Evolutionary conservation across 2,113 vertebrate species (phyloP).

Genomic region (Morone saxatilis): DNA sequence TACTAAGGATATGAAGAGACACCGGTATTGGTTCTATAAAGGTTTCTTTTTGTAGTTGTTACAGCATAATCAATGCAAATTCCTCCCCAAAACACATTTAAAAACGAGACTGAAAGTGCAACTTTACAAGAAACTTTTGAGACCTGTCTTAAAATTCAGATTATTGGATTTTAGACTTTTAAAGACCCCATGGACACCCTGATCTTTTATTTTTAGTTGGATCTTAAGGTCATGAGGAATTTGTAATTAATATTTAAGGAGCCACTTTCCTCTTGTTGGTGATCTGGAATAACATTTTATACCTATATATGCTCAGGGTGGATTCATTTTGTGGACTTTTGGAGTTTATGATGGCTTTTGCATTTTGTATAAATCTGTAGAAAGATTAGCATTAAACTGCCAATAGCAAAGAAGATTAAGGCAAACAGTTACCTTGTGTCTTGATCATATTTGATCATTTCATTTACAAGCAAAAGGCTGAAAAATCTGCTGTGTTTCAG

Average conservation of each 20-base stretch:
- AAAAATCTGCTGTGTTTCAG: not conserved
- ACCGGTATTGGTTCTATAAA: no score
- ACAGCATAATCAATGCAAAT: no score
- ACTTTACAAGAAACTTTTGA: no score
- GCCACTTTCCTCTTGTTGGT: slow-evolving; percentile 1
- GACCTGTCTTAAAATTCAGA: no score
- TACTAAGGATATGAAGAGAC: no score
- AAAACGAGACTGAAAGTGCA: no score
- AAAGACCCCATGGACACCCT: no score
- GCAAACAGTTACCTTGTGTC: not conserved
- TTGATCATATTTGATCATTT: not conserved
- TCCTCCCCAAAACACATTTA: no score
- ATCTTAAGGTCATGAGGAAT: not conserved
- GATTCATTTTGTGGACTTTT: not conserved
- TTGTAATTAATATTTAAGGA: not conserved
- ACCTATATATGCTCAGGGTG: not conserved
- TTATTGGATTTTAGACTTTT: no score
- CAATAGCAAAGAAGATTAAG: not conserved
- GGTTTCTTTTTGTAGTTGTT: no score
- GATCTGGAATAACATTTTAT: not conserved
- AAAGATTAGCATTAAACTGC: not conserved
- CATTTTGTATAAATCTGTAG: not conserved
- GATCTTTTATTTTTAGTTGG: not conserved
- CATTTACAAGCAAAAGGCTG: no score
- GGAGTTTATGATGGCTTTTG: not conserved